These are phyloP conservation scores for Clangula hyemalis DNA, from an alignment of 2,797 vertebrate genomes.

Conservation along the genomic window DNA sequence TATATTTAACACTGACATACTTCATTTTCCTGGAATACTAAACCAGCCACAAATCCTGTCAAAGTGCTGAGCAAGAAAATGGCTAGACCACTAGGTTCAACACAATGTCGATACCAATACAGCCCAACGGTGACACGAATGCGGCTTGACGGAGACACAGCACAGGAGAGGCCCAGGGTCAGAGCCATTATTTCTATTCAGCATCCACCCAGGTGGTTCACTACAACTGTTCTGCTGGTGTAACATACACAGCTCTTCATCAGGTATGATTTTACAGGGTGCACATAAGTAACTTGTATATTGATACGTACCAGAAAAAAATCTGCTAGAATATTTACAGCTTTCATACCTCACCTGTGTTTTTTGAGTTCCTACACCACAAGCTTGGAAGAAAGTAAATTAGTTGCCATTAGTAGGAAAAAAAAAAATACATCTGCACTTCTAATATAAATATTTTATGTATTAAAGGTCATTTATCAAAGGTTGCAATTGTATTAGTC, in stretches of 20 bases:
- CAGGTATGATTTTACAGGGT: background rate
- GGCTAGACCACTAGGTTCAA: background rate
- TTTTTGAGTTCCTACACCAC: background rate
- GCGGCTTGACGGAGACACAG: background rate
- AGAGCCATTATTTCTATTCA: background rate
- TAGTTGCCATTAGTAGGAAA: background rate
- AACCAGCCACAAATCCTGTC: background rate
- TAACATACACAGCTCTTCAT: background rate
- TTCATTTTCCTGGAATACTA: background rate
- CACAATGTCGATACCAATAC: rapidly evolving
- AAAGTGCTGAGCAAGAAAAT: background rate
- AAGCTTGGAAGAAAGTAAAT: background rate
- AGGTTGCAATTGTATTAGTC: background rate
- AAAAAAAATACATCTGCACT: background rate
- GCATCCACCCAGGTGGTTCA: background rate
- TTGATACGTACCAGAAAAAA: background rate
- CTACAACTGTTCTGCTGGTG: background rate
- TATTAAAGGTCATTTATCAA: background rate
- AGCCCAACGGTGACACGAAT: background rate
- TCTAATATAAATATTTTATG: background rate
- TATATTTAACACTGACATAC: background rate
- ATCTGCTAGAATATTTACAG: background rate
- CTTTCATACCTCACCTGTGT: background rate
- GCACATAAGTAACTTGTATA: background rate
- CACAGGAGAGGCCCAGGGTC: background rate